Evolutionary conservation across 2,888 invertebrate genomes (phyloP).

Genomic region (Chelonus formosanus): DNA sequence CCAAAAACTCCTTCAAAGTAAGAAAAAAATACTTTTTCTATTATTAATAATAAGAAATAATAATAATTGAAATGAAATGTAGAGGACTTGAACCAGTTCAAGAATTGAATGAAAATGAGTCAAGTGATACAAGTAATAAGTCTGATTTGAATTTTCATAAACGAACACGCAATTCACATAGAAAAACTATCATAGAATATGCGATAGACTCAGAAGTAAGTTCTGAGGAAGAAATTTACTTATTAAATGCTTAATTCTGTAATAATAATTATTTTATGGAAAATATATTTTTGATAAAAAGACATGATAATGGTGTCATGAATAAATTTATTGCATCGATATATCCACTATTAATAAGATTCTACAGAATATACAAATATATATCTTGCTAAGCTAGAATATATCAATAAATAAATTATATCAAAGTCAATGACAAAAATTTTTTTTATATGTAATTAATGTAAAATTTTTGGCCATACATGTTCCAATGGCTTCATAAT

Average conservation of each 20-base stretch:
- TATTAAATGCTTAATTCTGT: constrained; percentile 27
- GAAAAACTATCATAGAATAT: constrained; percentile 40
- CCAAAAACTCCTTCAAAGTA: too few species aligned
- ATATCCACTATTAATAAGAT: background rate
- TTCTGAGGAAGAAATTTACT: constrained; percentile 40
- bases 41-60: too few species aligned
- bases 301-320: too few species aligned
- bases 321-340: too few species aligned
- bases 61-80: background rate
- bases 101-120: constrained; percentile 18
- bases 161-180: background rate
- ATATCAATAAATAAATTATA: background rate
- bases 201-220: constrained; percentile 42
- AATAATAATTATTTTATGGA: background rate
- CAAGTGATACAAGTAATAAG: background rate
- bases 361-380: constrained; percentile 1
- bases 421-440: too few species aligned
- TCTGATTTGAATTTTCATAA: constrained; percentile 7
- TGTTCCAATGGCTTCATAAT: too few species aligned
- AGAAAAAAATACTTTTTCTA: background rate
- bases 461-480: too few species aligned
- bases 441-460: too few species aligned
- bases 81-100: constrained; percentile 16
- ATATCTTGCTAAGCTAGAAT: background rate
- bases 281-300: background rate